These are phyloP conservation scores for Arizona elegans DNA, from an alignment of 2,113 vertebrate species.

Conservation along the genomic window DNA sequence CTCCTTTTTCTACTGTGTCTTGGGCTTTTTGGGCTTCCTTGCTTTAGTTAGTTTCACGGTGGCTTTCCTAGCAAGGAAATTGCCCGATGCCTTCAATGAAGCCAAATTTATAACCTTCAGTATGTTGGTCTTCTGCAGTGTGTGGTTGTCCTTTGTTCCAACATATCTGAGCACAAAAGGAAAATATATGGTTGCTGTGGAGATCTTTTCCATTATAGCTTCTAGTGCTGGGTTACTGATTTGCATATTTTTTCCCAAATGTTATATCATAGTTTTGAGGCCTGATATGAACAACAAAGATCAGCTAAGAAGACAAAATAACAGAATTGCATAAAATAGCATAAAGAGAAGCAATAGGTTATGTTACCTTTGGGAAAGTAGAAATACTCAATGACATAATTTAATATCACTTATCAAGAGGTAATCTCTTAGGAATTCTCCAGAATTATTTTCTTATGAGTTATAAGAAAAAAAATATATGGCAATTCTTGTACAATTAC, in stretches of 20 bases:
- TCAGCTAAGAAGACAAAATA: neutral
- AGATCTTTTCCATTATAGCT: neutral
- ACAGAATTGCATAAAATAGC: neutral
- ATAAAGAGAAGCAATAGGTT: neutral
- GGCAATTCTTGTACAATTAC: neutral
- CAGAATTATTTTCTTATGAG: neutral
- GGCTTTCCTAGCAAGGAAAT: neutral
- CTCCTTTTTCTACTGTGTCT: neutral
- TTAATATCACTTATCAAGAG: neutral
- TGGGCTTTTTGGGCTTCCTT: neutral
- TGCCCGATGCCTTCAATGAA: neutral
- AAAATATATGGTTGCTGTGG: neutral
- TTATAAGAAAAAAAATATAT: neutral
- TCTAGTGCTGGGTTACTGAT: neutral
- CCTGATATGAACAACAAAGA: neutral
- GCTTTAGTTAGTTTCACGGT: neutral
- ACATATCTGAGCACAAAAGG: neutral
- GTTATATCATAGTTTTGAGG: neutral
- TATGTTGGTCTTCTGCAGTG: neutral
- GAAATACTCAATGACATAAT: neutral
- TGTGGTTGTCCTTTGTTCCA: neutral
- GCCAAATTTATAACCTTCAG: neutral
- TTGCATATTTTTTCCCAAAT: neutral
- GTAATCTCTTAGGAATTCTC: neutral
- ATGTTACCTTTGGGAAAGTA: neutral